Base-by-base conservation (phyloP, 2,113 vertebrate species). In the Odontophorus gujanensis region DNA sequence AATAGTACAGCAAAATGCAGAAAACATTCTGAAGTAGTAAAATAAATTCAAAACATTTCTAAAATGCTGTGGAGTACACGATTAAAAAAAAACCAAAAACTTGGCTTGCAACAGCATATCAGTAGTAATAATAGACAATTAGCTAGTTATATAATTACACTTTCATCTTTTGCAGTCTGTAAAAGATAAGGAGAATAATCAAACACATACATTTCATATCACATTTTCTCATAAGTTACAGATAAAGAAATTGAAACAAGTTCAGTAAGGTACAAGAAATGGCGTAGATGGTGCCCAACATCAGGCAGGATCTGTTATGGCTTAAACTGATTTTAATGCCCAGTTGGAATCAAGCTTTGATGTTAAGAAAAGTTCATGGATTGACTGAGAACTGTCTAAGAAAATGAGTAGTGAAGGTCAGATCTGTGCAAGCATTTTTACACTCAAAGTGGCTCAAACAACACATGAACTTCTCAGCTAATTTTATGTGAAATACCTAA, bases 341-440 rank as follows among this genome's bases (percentile, higher is more conserved):
- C 87, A 62, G 87, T 83, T 89, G 76, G 82, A 85, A 91, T 87
- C 61, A 90, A 92, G 85, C 95, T 97, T 96, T 96, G 90, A 95
- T 96, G 93, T 96, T 66, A 84, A 74, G 81, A 81, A 91, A 94
- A 92, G 91, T 95, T 94, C 87, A 89, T 26, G 92, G 81, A 32
- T 93, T 89, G 89, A 89, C 81, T 93, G 76, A 92, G 75, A 96
- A 91, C 59, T 88, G 71, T 92, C 94, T 81, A 93, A 57, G 78
- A 92, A 94, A 94, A 81, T 71, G 36, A 87, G 61, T 94, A 82
- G 58, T 62, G 76, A 96, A 94, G 74, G 58, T 67, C 80, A 79
- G 77, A 83, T 75, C 48, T 61, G 16, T 89, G 81, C 66, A 87
- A 92, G 69, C 45, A 42, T 68, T 90, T 91, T 82, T 69, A 53